Conservation (phyloP, 1,140 invertebrate species). For the Ephestia elutella region DNA sequence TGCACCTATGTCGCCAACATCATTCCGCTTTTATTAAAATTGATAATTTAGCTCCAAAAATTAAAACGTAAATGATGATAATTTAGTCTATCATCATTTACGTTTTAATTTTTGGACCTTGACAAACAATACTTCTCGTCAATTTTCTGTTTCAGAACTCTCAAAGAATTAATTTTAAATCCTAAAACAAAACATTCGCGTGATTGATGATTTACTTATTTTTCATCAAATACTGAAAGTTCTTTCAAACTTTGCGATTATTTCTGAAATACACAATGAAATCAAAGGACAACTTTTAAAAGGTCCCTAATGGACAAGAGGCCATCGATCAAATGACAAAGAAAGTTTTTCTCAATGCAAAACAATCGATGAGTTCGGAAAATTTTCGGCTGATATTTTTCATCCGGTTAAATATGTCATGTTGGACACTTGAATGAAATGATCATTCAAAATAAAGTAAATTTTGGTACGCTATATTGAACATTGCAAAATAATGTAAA, state of each 20-base stretch:
- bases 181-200: neutral
- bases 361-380: constrained; percentile 59
- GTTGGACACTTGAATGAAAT: constrained; percentile 25
- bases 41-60: too few relatives aligned
- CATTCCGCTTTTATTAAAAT: too few relatives aligned
- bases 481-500: constrained; percentile 21
- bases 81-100: too few relatives aligned
- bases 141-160: neutral
- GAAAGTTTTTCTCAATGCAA: constrained; percentile 63
- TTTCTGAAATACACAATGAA: constrained; percentile 63
- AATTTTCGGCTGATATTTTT: constrained; percentile 34
- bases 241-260: constrained; percentile 55
- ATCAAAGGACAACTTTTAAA: constrained; percentile 70
- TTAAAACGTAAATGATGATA: too few relatives aligned
- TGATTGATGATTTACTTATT: constrained; percentile 38
- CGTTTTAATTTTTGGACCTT: too few relatives aligned
- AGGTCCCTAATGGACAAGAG: constrained; percentile 69
- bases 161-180: neutral
- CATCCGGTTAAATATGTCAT: constrained; percentile 27
- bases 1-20: too few relatives aligned
- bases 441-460: constrained; percentile 10
- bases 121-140: too few relatives aligned
- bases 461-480: constrained; percentile 3
- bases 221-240: constrained; percentile 44
- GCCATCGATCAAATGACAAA: constrained; percentile 72